phyloP scores from a whole-genome alignment of 2,797 vertebrate species.

The Heterohyrax brucei region DNA sequence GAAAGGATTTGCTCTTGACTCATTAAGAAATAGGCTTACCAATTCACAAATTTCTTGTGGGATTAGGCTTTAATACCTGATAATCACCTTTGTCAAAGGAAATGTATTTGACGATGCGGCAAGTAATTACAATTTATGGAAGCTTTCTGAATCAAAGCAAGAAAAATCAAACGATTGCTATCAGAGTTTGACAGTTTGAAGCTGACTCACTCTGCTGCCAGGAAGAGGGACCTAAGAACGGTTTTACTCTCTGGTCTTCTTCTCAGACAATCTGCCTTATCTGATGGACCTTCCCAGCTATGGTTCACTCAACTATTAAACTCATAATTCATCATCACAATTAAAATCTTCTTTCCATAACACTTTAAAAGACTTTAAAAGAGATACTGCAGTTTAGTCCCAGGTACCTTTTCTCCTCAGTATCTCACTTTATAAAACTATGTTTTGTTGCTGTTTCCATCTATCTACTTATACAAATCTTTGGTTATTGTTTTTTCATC shows the following conservation, averaged over 20 bases:
- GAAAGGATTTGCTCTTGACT: slow-evolving; percentile 88
- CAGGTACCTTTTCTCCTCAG: background rate
- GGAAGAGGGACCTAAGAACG: background rate
- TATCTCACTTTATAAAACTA: background rate
- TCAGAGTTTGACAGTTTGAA: background rate
- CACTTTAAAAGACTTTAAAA: slow-evolving; percentile 17
- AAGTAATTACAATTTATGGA: slow-evolving; percentile 86
- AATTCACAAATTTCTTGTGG: slow-evolving; percentile 89
- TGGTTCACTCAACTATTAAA: slow-evolving; percentile 32
- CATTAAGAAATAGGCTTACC: slow-evolving; percentile 88
- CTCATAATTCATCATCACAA: background rate
- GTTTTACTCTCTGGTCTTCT: background rate
- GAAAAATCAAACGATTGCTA: slow-evolving; percentile 10
- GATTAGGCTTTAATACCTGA: slow-evolving; percentile 90
- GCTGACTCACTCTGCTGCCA: background rate
- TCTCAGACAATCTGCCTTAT: background rate
- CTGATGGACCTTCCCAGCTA: background rate
- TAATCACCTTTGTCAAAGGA: slow-evolving; percentile 90
- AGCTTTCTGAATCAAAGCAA: slow-evolving; percentile 81
- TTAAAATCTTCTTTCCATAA: background rate
- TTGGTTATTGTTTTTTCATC: slow-evolving; percentile 32
- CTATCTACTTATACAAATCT: background rate
- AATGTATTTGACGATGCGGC: slow-evolving; percentile 84
- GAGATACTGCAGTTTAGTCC: background rate
- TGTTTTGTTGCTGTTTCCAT: background rate